These are phyloP conservation scores for Psittacus erithacus DNA, from an alignment of 2,113 vertebrate species.

Conservation along the genomic window DNA sequence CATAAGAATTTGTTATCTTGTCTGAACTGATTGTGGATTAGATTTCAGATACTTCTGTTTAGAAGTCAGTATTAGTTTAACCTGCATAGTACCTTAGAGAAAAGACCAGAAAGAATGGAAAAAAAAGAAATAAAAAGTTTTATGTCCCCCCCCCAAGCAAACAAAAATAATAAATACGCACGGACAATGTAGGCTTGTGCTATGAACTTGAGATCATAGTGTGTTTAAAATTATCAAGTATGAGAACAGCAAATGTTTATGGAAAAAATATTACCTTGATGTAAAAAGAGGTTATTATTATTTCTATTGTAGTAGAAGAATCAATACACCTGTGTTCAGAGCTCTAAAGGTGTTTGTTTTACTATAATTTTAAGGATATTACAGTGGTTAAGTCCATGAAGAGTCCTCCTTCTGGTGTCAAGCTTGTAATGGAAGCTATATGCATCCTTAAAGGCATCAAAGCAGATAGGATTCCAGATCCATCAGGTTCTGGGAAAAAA, in stretches of 20 bases:
- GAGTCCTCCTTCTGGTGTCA: conserved; percentile 87
- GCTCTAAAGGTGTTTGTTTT: neutral
- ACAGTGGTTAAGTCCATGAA: conserved; percentile 95
- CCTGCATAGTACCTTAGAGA: neutral
- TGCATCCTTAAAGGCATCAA: conserved; percentile 93
- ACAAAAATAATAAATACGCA: neutral
- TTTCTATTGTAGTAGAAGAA: neutral
- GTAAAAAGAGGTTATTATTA: neutral
- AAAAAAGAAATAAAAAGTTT: neutral
- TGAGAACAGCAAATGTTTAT: neutral
- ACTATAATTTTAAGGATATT: conserved; percentile 81
- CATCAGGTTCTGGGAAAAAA: conserved; percentile 85
- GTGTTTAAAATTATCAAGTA: neutral
- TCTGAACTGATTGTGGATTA: neutral
- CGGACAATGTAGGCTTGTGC: neutral
- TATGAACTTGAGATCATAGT: neutral
- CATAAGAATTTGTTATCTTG: neutral
- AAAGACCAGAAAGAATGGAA: neutral
- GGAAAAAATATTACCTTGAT: neutral
- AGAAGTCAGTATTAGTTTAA: neutral
- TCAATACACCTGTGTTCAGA: neutral
- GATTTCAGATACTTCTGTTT: neutral
- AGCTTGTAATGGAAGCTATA: conserved; percentile 92
- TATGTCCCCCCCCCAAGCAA: neutral
- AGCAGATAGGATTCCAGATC: conserved; percentile 87